phyloP scores from a whole-genome alignment of 1,140 invertebrate genomes.

The Saccostrea echinata region DNA sequence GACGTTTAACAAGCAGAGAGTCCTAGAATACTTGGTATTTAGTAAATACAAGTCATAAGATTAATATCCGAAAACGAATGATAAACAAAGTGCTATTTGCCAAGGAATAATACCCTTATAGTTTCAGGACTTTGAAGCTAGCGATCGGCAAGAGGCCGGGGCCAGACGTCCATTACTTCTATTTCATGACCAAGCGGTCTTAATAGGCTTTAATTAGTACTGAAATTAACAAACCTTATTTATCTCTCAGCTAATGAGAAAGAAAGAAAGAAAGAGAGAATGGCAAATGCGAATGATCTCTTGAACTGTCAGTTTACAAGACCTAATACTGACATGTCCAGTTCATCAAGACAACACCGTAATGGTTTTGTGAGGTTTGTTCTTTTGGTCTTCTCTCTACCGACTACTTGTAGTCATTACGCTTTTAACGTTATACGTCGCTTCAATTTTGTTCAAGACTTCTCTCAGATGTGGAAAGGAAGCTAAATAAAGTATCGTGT shows the following conservation, averaged over 20 bases:
- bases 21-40: not conserved
- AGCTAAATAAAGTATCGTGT: conserved; percentile 24
- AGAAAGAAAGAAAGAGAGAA: conserved; percentile 41
- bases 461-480: not conserved
- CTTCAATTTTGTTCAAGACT: not conserved
- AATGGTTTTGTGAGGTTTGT: not conserved
- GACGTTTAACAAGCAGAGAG: conserved; percentile 29
- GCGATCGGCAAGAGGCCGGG: not conserved
- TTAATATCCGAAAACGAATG: conserved; percentile 35
- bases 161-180: not conserved
- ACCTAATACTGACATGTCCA: not conserved
- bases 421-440: not conserved
- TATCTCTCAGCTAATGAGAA: not conserved
- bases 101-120: conserved; percentile 14
- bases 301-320: conserved; percentile 3
- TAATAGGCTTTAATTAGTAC: conserved; percentile 25
- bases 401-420: conserved; percentile 1
- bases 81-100: conserved; percentile 33
- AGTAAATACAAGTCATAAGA: conserved; percentile 37
- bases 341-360: not conserved
- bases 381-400: conserved; percentile 10
- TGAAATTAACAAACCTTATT: conserved; percentile 27
- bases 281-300: not conserved
- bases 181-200: not conserved
- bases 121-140: conserved; percentile 16